Evolutionary conservation across 1,140 invertebrate genomes (phyloP).

Genomic region (Caenorhabditis tropicalis): DNA sequence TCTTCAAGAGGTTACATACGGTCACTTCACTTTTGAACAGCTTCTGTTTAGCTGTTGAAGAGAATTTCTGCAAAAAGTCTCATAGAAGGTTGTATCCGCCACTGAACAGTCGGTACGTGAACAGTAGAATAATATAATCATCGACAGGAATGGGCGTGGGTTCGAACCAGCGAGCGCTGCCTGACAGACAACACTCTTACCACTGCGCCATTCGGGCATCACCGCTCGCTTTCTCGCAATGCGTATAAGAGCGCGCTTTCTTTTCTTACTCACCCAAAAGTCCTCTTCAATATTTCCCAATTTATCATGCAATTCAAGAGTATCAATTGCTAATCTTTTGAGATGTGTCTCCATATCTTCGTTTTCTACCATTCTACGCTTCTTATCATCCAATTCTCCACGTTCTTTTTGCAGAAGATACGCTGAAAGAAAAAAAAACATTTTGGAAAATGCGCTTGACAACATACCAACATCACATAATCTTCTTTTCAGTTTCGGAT

Average conservation of each 20-base stretch:
- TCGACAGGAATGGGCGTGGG: neutral
- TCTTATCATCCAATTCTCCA: conserved; percentile 26
- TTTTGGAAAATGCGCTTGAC: neutral
- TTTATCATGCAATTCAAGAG: conserved; percentile 16
- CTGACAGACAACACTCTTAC: neutral
- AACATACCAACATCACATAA: conserved; percentile 19
- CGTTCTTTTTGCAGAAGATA: neutral
- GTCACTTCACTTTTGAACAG: conserved; percentile 8
- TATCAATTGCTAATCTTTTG: conserved; percentile 14
- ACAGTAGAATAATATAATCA: conserved; percentile 35
- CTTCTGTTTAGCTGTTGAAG: neutral
- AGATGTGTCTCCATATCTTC: conserved; percentile 11
- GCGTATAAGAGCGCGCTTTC: neutral
- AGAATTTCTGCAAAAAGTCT: conserved; percentile 31
- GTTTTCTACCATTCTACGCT: neutral
- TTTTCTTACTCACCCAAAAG: neutral
- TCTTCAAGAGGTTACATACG: neutral
- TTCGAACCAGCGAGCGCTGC: neutral
- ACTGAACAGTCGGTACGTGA: conserved; percentile 42
- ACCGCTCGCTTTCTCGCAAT: too few relatives aligned
- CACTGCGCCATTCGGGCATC: conserved; percentile 25
- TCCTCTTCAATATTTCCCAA: neutral
- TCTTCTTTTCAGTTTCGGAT: conserved; percentile 3
- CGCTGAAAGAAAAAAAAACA: neutral
- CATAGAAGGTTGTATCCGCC: conserved; percentile 33